phyloP scores from a whole-genome alignment of 2,797 vertebrate species.

The Melanotaenia parkinsoni region DNA sequence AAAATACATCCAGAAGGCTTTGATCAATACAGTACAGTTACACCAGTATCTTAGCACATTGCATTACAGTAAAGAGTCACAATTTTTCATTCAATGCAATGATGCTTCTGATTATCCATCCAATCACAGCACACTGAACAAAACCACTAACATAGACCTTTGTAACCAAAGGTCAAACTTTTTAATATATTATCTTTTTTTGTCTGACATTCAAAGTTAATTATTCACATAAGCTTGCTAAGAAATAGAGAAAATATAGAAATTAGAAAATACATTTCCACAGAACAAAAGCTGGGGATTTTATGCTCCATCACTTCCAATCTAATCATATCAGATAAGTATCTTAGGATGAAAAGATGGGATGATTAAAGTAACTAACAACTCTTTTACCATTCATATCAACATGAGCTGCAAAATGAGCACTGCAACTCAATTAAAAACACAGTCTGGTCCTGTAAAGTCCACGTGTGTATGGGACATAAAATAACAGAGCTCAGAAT shows the following conservation, averaged over 20 bases:
- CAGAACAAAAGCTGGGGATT: not conserved
- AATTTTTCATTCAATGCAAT: not conserved
- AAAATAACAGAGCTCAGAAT: not conserved
- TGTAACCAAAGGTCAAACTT: not conserved
- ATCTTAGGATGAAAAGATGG: not conserved
- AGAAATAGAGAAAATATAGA: not conserved
- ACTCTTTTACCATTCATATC: not conserved
- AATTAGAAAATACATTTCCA: not conserved
- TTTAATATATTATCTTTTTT: not conserved
- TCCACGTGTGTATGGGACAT: not conserved
- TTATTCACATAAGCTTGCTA: not conserved
- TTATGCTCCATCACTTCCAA: not conserved
- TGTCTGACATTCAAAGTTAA: not conserved
- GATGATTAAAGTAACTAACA: not conserved
- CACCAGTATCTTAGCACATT: not conserved
- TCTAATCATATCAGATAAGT: not conserved
- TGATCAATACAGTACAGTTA: not conserved
- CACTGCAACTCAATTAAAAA: not conserved
- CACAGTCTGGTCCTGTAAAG: not conserved
- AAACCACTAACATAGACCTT: not conserved
- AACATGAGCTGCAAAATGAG: not conserved
- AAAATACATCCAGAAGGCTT: not conserved
- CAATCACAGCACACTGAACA: not conserved
- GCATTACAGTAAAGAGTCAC: not conserved
- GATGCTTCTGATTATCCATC: not conserved